A percentile compares a stretch with the other conserved stretches of the same genome.
These are phyloP conservation scores for Perccottus glenii DNA, from an alignment of 2,113 vertebrate genomes.

Conservation along the genomic window DNA sequence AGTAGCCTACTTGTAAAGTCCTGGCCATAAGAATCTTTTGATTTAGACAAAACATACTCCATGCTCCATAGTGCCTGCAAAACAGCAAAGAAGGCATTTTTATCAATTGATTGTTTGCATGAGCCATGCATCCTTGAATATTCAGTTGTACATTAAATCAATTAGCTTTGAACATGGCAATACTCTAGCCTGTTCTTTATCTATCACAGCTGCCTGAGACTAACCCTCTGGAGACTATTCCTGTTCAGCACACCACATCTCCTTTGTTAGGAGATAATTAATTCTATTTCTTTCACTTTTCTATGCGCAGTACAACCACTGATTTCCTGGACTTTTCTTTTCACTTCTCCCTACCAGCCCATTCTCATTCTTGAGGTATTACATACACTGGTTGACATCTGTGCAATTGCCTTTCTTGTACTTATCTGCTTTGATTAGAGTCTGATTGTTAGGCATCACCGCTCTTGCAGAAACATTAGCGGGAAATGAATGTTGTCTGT, in stretches of 20 bases:
- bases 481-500: conserved; percentile 17
- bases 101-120: conserved; percentile 42
- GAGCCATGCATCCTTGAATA: conserved; percentile 43
- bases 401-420: conserved; percentile 41
- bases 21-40: conserved; percentile 27
- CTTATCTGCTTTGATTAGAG: conserved; percentile 53
- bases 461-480: conserved; percentile 20
- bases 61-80: conserved; percentile 18
- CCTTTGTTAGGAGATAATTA: conserved; percentile 69
- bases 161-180: conserved; percentile 59
- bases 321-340: conserved; percentile 39
- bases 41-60: conserved; percentile 21
- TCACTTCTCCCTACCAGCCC: neutral
- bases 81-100: conserved; percentile 15
- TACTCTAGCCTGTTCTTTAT: conserved; percentile 44
- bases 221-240: conserved; percentile 51
- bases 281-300: conserved; percentile 57
- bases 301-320: conserved; percentile 15
- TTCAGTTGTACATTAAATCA: conserved; percentile 56
- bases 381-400: conserved; percentile 35
- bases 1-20: neutral
- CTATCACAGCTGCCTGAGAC: conserved; percentile 48
- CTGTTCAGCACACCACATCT: conserved; percentile 39
- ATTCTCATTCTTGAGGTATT: conserved; percentile 37
- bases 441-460: conserved; percentile 26